Evolutionary conservation across 1,140 invertebrate genomes (phyloP).

Genomic region (Aporrectodea caliginosa): DNA sequence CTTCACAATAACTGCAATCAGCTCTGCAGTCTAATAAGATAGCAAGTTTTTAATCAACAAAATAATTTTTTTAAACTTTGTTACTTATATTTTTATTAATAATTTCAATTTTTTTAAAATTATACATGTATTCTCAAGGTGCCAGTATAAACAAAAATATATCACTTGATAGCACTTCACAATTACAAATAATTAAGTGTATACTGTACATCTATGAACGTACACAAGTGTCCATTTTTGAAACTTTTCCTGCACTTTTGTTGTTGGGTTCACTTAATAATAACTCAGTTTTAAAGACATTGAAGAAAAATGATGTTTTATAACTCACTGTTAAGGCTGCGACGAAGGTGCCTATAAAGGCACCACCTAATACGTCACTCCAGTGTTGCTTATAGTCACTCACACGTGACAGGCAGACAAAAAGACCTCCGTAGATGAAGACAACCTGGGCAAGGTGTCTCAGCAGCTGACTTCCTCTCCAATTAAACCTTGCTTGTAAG

Average conservation of each 20-base stretch:
- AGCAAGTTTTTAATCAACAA: no score
- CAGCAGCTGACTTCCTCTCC: conserved; percentile 66
- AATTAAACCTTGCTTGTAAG: conserved; percentile 72
- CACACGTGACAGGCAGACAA: conserved; percentile 64
- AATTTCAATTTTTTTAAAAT: no score
- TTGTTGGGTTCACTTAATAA: not conserved
- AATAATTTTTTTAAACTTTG: no score
- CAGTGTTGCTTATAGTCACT: conserved; percentile 97
- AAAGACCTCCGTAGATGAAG: conserved; percentile 63
- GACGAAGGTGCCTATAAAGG: conserved; percentile 62
- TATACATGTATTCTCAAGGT: no score
- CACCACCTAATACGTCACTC: conserved; percentile 74
- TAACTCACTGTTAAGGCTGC: conserved; percentile 56
- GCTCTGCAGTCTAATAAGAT: no score
- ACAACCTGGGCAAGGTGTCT: conserved; percentile 65
- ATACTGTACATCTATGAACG: not conserved
- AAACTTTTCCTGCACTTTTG: not conserved
- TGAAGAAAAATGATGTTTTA: not conserved
- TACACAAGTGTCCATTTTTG: not conserved
- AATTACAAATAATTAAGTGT: not conserved
- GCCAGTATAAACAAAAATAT: not conserved
- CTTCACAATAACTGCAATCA: no score
- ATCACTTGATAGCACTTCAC: not conserved
- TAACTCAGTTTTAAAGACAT: not conserved
- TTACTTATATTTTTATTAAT: no score